Evolutionary conservation across 1,140 invertebrate species (phyloP), one percentile per base, ranked within the genome.

Genomic region (Papilio dardanus): DNA sequence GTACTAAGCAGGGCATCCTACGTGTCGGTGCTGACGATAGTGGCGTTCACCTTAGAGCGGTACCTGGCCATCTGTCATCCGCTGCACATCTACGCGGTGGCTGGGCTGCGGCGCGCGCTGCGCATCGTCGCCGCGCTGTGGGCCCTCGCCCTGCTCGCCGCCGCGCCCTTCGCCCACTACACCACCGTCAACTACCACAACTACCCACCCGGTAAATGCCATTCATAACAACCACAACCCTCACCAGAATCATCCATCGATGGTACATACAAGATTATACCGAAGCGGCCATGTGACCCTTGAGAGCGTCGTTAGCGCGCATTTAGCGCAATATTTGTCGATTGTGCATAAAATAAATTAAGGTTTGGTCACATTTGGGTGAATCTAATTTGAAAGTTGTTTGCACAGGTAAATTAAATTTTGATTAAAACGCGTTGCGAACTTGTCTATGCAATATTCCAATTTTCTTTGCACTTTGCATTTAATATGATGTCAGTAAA

Each of bases 1-100:
- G 62, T 33, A 66, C 30, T 62, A 8, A 71, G 0, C 92, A 97
- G 96, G 85, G 97, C 97, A 0, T 97, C 97, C 2, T 98, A 98
- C 87, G 97, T 97, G 0, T 98, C 98, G 0, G 97, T 99, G 1
- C 94, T 99, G 81, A 98, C 97, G 28, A 99, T 99, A 79, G 97
- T 98, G 16, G 96, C 97, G 24, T 98, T 98, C 91, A 97, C 97
- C 0, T 95, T 96, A 83, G 97, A 98, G 90, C 94, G 98, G 54
- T 99, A 99, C 93, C 88, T 99, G 33, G 98, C 98, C 16, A 99
- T 99, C 81, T 99, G 98, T 85, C 96, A 99, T 90, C 98, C 98
- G 0, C 91, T 99, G 42, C 95, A 96, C 79, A 93, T 96, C 21
- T 96, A 98, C 85, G 96, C 96, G 3, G 96, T 98, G 94, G 96